Evolutionary conservation across 1,140 invertebrate species (phyloP), one percentile per base, ranked within the genome.

Genomic region (Zaprionus taronus): DNA sequence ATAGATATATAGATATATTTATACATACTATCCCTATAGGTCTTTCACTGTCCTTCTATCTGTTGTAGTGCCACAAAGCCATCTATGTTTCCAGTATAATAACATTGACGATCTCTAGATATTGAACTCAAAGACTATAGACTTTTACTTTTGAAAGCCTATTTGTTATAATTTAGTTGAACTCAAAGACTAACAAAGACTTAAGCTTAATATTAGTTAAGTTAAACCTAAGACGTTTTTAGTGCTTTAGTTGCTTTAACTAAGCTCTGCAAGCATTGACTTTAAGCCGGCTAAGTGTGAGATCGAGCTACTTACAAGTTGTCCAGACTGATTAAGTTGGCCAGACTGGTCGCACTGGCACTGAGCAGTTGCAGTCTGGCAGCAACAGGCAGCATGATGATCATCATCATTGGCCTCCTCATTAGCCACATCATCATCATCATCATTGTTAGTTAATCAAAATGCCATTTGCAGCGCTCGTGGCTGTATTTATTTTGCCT

Each of bases 391-490:
- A 17, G 55, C 22, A 51, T 44, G n/a, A 47, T 47, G 2, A 66
- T 38, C 63, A 57, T 44, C 20, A 26, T 20, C 38, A 64, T 26
- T 15, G 60, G 11, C 47, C 36, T 31, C 4, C 17, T 26, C 36
- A 61, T 47, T 12, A 67, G 56, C 41, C 24, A 53, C 53, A 75
- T 71, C 49, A 66, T 22, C 66, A 9, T 31, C 28, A 57, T 49
- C 66, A 51, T 64, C 60, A 60, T 57, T 47, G 55, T 71, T 71
- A 71, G 77, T 80, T 80, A 70, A 80, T 83, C 80, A 80, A 84
- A 83, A 70, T 84, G 66, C 73, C 81, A 83, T 79, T 83, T 55
- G 41, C 63, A 76, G 62, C 41, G 24, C 41, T 66, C 60, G 26
- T 5, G 61, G 55, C 65, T 65, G 62, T 72, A 55, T 51, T 41